Evolutionary conservation across 2,797 vertebrate species (phyloP).

Genomic region (Sebastes diaconus): DNA sequence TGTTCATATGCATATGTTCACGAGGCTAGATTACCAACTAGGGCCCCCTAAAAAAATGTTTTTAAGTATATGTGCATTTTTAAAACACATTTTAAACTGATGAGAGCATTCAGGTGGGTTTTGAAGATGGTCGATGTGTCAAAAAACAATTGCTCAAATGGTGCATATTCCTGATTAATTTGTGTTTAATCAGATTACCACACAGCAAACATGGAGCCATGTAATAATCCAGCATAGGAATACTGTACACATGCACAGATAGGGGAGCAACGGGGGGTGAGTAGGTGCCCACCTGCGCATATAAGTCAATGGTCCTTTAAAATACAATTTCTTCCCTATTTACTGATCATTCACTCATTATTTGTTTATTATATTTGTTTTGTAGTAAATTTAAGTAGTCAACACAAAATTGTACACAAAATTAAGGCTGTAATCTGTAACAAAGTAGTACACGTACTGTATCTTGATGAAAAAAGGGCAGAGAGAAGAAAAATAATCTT

Average conservation of each 20-base stretch:
- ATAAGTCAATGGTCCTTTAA: background rate
- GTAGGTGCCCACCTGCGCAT: background rate
- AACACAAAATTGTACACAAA: too few relatives aligned
- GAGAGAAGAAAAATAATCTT: too few relatives aligned
- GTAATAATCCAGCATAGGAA: background rate
- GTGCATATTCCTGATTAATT: background rate
- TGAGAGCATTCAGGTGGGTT: background rate
- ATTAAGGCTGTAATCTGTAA: background rate
- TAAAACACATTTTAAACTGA: background rate
- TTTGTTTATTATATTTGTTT: background rate
- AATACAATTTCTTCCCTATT: background rate
- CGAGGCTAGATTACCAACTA: background rate
- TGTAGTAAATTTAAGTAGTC: background rate
- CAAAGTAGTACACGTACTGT: background rate
- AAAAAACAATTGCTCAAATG: background rate
- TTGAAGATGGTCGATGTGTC: background rate
- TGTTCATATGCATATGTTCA: background rate
- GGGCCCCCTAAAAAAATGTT: rapidly evolving
- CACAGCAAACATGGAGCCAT: background rate
- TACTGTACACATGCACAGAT: background rate
- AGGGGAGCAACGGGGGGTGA: background rate
- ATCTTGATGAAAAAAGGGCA: background rate
- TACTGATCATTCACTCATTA: background rate
- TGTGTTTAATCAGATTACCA: background rate
- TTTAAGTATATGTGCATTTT: background rate